These are phyloP conservation scores for Heliopora coerulea DNA, from an alignment of 92 coral and sea anemone species.

Conservation along the genomic window DNA sequence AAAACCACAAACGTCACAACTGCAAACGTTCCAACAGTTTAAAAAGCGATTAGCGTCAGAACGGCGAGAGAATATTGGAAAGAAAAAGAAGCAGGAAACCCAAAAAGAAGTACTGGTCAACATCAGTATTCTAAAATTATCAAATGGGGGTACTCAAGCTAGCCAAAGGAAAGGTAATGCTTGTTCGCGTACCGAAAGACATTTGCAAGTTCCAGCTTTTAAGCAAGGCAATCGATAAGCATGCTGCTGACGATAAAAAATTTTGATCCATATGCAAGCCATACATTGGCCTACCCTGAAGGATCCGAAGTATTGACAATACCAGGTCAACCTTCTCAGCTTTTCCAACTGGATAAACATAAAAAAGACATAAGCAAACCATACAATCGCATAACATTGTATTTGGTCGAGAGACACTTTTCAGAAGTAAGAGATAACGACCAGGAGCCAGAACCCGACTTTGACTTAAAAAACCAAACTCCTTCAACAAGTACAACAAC, in stretches of 20 bases:
- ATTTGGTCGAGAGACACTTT: slow-evolving; percentile 9
- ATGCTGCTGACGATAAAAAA: neutral
- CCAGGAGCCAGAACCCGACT: too few relatives aligned
- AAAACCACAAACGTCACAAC: slow-evolving; percentile 36
- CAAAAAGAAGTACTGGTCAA: slow-evolving; percentile 41
- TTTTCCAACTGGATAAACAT: slow-evolving; percentile 41
- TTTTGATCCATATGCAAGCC: slow-evolving; percentile 22
- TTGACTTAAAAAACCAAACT: too few relatives aligned
- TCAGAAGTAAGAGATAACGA: too few relatives aligned
- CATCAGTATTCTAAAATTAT: slow-evolving; percentile 36
- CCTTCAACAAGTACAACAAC: too few relatives aligned
- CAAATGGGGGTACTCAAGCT: slow-evolving; percentile 39
- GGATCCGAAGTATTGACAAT: slow-evolving; percentile 49
- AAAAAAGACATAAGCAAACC: slow-evolving; percentile 43
- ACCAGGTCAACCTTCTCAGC: slow-evolving; percentile 42
- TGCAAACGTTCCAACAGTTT: slow-evolving; percentile 40
- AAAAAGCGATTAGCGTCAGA: slow-evolving; percentile 9
- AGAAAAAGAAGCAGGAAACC: slow-evolving; percentile 32
- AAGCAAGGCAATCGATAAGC: slow-evolving; percentile 42
- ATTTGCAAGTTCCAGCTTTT: slow-evolving; percentile 41
- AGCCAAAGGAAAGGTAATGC: slow-evolving; percentile 45
- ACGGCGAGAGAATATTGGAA: neutral
- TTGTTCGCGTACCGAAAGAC: slow-evolving; percentile 35
- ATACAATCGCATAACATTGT: slow-evolving; percentile 32
- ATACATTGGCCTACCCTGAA: slow-evolving; percentile 50